Base-by-base conservation (phyloP, 2,888 invertebrate genomes). In the Leptopilina syphax region DNA sequence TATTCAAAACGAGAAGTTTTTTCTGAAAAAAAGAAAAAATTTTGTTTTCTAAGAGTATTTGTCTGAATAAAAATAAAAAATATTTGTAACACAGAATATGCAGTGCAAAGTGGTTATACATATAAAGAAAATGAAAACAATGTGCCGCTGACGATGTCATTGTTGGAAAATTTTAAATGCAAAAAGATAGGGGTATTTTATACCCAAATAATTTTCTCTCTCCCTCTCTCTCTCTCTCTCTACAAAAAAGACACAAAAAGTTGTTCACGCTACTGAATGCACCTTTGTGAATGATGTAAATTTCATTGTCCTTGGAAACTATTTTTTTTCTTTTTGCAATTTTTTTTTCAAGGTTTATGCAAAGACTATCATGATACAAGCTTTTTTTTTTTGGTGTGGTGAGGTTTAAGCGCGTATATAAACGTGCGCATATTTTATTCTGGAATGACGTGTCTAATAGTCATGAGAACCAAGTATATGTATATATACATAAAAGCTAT, bases 261-360 rank as follows among this genome's bases (percentile, higher is more conserved):
- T 60, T 60, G 60, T 60, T 60, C 60, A 5, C 60, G 4, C 18
- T 18, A 60, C 60, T 60, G 60, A 18, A 44, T 66, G 44, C 66
- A 41, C 44, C 12, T 44, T 66, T 66, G 41, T n/a, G 41, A 44
- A 41, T 66, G 41, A n/a, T 41, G 41, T n/a, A 1, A 70, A 70
- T 70, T 50, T 50, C 13, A 50, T 50, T 27, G 50, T 3, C 68
- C 68, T 27, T 70, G 68, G 27, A 18, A 50, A 70, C n/a, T 68
- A 68, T 18, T 68, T 47, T 68, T 47, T 68, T 47, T 24, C 3
- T 34, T 34, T 34, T 34, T 34, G 3, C 34, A 34, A 34, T 68
- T 70, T 70, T 70, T 50, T 70, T 47, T 70, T 47, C 50, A 70
- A 70, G 68, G 68, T 44, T 70, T 24, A 70, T 50, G 13, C 24